phyloP scores from a whole-genome alignment of 2,113 vertebrate species.

The Phasianus colchicus region DNA sequence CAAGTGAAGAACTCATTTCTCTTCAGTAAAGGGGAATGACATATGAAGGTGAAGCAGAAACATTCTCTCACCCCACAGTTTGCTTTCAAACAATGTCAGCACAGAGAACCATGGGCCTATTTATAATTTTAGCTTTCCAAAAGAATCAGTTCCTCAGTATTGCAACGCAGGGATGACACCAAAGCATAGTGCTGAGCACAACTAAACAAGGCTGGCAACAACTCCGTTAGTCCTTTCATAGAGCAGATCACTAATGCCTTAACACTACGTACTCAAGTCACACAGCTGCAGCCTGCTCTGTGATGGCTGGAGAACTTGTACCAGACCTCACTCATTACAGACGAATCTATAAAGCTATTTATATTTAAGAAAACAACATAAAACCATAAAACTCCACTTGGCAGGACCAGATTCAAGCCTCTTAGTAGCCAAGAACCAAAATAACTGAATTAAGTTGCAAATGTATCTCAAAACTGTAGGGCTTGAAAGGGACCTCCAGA shows the following conservation, averaged over 20 bases:
- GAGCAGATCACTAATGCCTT: neutral
- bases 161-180: neutral
- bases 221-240: neutral
- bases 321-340: neutral
- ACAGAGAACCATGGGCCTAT: neutral
- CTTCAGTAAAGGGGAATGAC: neutral
- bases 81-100: neutral
- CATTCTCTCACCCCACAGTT: neutral
- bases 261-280: neutral
- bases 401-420: neutral
- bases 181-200: neutral
- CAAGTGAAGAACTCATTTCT: neutral
- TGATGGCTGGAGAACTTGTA: neutral
- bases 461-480: neutral
- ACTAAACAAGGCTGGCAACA: neutral
- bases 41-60: neutral
- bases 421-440: neutral
- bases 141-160: neutral
- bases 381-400: no score
- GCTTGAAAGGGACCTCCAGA: no score
- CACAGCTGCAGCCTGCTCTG: neutral
- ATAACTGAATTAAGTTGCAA: neutral
- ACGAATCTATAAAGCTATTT: neutral
- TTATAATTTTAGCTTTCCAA: neutral
- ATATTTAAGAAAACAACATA: neutral